These are phyloP conservation scores for Adoxophyes honmai DNA, from an alignment of 1,140 invertebrate genomes.

Conservation along the genomic window DNA sequence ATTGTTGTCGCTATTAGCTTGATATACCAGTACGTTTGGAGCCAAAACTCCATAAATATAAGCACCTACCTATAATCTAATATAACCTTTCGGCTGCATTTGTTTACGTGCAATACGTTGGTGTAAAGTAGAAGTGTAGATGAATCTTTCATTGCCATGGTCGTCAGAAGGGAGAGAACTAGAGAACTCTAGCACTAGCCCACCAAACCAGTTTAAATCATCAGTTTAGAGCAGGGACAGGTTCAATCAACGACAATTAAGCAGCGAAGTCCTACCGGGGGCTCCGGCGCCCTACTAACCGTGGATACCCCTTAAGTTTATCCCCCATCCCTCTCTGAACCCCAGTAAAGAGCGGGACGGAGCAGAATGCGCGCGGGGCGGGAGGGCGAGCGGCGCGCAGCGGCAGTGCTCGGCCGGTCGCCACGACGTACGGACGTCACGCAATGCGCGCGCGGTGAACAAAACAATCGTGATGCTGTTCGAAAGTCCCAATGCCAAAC, in stretches of 20 bases:
- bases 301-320: not conserved
- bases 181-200: not conserved
- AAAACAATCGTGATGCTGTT: slow-evolving; percentile 68
- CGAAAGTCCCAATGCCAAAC: slow-evolving; percentile 72
- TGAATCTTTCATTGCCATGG: no score
- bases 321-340: not conserved
- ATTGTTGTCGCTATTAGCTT: no score
- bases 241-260: slow-evolving; percentile 10
- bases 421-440: slow-evolving; percentile 45
- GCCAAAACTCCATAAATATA: no score
- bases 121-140: no score
- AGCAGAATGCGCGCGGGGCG: slow-evolving; percentile 39
- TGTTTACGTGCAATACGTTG: no score
- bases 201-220: not conserved
- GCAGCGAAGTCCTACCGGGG: slow-evolving; percentile 7
- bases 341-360: not conserved
- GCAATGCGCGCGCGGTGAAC: slow-evolving; percentile 66
- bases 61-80: no score
- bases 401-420: slow-evolving; percentile 61
- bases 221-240: not conserved
- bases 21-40: no score
- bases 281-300: slow-evolving; percentile 6
- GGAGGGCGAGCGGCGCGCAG: slow-evolving; percentile 23
- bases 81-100: no score
- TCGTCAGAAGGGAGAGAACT: no score